phyloP scores from a whole-genome alignment of 2,888 invertebrate genomes.

The Sarcophaga caerulescens region DNA sequence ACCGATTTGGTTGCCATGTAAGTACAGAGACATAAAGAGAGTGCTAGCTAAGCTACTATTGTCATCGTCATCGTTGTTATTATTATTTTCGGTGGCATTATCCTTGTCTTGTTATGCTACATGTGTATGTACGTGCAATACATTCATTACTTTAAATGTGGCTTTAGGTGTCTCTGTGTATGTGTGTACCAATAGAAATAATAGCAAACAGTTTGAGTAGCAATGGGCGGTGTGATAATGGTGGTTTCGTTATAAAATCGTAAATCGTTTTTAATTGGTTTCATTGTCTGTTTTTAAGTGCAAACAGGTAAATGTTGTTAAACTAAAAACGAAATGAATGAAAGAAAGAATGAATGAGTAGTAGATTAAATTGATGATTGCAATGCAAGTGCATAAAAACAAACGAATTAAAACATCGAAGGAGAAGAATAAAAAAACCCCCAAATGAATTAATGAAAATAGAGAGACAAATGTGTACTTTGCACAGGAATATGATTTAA shows the following conservation, averaged over 20 bases:
- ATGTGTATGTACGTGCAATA: neutral
- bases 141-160: neutral
- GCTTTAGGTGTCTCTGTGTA: neutral
- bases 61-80: constrained; percentile 4
- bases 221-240: neutral
- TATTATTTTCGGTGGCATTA: constrained; percentile 14
- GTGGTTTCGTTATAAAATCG: constrained; percentile 55
- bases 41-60: constrained; percentile 12
- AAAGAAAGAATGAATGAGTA: constrained; percentile 24
- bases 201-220: neutral
- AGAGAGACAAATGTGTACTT: neutral
- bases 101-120: neutral
- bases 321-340: constrained; percentile 36
- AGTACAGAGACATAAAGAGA: too few relatives aligned
- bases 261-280: constrained; percentile 68
- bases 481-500: constrained; percentile 21
- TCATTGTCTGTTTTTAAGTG: constrained; percentile 66
- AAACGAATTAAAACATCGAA: neutral
- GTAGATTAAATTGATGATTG: constrained; percentile 44
- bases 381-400: neutral
- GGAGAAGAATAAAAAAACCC: neutral
- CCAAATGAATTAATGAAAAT: neutral
- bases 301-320: constrained; percentile 65
- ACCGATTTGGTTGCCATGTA: too few relatives aligned
- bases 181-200: neutral